These are phyloP conservation scores for Elegia similella DNA, from an alignment of 2,888 invertebrate genomes.

Conservation along the genomic window DNA sequence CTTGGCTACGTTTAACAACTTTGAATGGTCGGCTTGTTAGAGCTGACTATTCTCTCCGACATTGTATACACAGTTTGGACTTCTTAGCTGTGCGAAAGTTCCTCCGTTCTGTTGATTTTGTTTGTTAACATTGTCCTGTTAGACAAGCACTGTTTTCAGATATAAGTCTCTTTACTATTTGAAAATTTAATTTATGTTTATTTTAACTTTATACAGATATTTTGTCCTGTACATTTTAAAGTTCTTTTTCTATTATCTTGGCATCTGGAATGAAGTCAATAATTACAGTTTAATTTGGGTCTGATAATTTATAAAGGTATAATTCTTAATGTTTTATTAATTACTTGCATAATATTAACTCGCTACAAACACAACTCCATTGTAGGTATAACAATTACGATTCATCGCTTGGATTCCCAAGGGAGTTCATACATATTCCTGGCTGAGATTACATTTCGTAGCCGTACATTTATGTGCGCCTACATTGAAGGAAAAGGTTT, in stretches of 20 bases:
- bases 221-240: background rate
- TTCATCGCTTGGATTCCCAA: background rate
- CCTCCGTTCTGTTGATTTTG: slow-evolving; percentile 66
- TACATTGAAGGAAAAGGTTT: slow-evolving; percentile 43
- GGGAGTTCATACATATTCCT: slow-evolving; percentile 19
- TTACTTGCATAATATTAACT: too few relatives aligned
- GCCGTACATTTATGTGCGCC: slow-evolving; percentile 24
- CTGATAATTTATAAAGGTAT: too few relatives aligned
- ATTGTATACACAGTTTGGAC: slow-evolving; percentile 70
- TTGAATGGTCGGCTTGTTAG: slow-evolving; percentile 73
- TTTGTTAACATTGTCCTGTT: slow-evolving; percentile 65
- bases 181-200: slow-evolving; percentile 28
- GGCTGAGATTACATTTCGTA: slow-evolving; percentile 5
- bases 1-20: slow-evolving; percentile 63
- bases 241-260: background rate
- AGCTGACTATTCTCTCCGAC: slow-evolving; percentile 58
- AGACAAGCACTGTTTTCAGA: slow-evolving; percentile 44
- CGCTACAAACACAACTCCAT: background rate
- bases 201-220: background rate
- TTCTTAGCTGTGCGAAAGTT: slow-evolving; percentile 70
- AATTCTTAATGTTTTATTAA: too few relatives aligned
- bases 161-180: slow-evolving; percentile 36
- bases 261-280: slow-evolving; percentile 2
- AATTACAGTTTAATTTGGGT: too few relatives aligned
- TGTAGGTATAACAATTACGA: background rate